These are phyloP conservation scores for Drosophila oshimai DNA, from an alignment of 1,140 invertebrate species.

Conservation along the genomic window DNA sequence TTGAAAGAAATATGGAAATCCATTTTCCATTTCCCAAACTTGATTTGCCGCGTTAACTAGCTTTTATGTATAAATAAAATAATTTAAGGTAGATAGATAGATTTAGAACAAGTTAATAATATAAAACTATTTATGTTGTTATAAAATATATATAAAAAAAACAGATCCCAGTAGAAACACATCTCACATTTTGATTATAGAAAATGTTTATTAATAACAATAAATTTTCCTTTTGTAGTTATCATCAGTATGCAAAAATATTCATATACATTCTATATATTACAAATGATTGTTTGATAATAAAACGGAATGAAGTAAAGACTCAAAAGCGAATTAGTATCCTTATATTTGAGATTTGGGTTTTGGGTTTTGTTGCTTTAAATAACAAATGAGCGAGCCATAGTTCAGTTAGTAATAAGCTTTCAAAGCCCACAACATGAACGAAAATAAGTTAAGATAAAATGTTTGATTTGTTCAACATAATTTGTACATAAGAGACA, in stretches of 20 bases:
- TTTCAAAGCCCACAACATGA: conserved; percentile 27
- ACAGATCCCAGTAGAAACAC: background rate
- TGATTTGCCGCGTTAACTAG: background rate
- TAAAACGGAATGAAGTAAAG: conserved; percentile 38
- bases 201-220: conserved; percentile 69
- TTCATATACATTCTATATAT: conserved; percentile 36
- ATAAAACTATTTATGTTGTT: no score
- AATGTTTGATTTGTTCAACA: conserved; percentile 26
- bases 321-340: conserved; percentile 3
- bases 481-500: conserved; percentile 28
- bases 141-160: no score
- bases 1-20: background rate
- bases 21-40: no score
- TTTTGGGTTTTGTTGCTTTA: conserved; percentile 20
- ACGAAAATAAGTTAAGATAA: conserved; percentile 15
- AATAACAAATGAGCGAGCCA: conserved; percentile 47
- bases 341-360: conserved; percentile 7
- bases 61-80: no score
- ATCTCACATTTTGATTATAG: conserved; percentile 18
- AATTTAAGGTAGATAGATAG: background rate
- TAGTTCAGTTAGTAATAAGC: conserved; percentile 5
- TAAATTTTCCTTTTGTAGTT: conserved; percentile 28
- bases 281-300: conserved; percentile 30
- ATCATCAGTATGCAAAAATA: conserved; percentile 64
- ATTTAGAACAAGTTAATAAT: no score